Evolutionary conservation across 2,113 vertebrate genomes (phyloP), one percentile per base, ranked within the genome.

Genomic region (Gymnarchus niloticus): DNA sequence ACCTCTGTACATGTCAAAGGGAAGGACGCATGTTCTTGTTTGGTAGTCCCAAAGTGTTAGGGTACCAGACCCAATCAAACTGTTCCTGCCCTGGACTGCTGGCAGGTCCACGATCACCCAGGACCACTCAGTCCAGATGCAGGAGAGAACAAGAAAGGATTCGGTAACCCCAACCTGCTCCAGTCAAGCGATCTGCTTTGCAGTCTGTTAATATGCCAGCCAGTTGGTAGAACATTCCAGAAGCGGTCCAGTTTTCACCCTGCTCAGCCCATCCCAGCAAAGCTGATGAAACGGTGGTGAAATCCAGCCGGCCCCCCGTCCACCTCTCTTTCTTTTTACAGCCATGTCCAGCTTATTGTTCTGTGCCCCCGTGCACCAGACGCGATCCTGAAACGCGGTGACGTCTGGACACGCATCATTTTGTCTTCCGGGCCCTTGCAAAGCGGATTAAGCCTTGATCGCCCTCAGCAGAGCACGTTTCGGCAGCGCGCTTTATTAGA

Each of bases 401-500:
- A n/a, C 41, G n/a, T n/a, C 37, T n/a, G 14, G 83, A 33, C 33
- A 23, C 33, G 33, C 5, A 7, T 83, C 46, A 56, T 81, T 56
- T n/a, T 37, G 10, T 41, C 14, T 37, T 56, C 19, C 49, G 10
- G 23, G 54, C 54, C 54, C 81, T 54, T 33, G 14, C 33, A 51
- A 73, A 84, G 46, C 49, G 25, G n/a, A 84, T 84, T 84, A 33
- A 73, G 44, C 57, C 49, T 59, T 59, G 37, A 84, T 84, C 83
- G 25, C 73, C 61, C 61, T 73, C 61, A 84, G 83, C 14, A 25
- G 83, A 84, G 54, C 44, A 5, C 21, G 41, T 51, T 83, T 83
- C 51, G 56, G 54, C 21, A 54, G 7, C 48, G 49, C 12, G 56
- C 21, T 73, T 54, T 73, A 84, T 73, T 73, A 54, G 52, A 84